Conservation (phyloP, 2,797 vertebrate genomes). For the Bucorvus abyssinicus region DNA sequence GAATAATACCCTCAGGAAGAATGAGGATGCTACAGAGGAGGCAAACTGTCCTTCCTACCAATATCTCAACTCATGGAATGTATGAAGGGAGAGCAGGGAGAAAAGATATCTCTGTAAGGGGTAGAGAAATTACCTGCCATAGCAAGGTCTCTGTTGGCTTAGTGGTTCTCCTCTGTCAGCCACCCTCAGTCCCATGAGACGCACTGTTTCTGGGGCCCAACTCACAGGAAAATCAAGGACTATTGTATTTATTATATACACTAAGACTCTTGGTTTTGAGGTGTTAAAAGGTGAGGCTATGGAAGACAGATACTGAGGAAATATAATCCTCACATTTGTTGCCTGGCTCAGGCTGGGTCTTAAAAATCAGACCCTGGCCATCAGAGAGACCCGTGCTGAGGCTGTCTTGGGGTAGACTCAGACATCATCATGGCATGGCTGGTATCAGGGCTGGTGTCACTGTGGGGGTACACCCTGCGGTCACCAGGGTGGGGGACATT, state of each 20-base stretch:
- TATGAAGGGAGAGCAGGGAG: background rate
- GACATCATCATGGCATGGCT: background rate
- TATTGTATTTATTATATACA: background rate
- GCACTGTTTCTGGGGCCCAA: background rate
- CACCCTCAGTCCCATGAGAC: background rate
- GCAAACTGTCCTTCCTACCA: background rate
- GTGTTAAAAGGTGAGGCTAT: background rate
- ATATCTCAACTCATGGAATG: background rate
- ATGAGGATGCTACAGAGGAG: background rate
- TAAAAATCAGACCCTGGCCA: background rate
- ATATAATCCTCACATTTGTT: background rate
- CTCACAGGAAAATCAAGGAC: background rate
- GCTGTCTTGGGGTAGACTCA: background rate
- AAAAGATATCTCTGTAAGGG: background rate
- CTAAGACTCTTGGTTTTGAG: background rate
- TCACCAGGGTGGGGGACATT: background rate
- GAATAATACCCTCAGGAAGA: background rate
- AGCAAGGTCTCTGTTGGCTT: background rate
- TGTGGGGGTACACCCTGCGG: rapidly evolving
- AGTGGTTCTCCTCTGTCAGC: background rate
- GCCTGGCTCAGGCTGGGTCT: background rate
- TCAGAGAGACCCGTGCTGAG: background rate
- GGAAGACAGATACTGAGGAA: background rate
- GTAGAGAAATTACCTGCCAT: background rate
- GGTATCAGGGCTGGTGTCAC: background rate